Conservation (phyloP, 2,888 invertebrate species). For the Protophormia terraenovae region DNA sequence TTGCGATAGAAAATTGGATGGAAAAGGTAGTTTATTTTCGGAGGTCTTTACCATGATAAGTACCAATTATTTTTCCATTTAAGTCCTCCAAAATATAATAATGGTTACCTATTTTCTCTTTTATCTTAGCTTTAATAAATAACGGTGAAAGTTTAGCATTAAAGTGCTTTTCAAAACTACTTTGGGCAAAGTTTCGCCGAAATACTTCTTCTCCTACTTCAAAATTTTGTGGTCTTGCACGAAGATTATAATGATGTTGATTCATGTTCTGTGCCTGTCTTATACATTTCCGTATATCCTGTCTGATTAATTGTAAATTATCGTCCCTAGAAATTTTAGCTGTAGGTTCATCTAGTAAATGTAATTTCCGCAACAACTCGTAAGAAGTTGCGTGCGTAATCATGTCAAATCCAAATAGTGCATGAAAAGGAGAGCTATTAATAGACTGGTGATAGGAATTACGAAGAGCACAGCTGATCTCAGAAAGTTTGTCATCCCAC, state of each 20-base stretch:
- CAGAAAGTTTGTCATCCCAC: not conserved
- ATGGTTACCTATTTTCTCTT: slow-evolving; percentile 13
- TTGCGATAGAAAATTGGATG: not conserved
- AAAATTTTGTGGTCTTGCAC: slow-evolving; percentile 4
- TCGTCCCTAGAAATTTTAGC: not conserved
- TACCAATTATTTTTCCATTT: not conserved
- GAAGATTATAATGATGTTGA: not conserved
- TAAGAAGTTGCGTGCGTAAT: not conserved
- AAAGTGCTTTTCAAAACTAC: not conserved
- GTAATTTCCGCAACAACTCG: not conserved
- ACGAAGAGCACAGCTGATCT: not conserved
- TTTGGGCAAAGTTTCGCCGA: slow-evolving; percentile 17
- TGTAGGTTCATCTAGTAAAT: not conserved
- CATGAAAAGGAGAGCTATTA: not conserved
- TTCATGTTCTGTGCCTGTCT: slow-evolving; percentile 1
- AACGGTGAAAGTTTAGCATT: slow-evolving; percentile 21
- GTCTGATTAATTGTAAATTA: not conserved
- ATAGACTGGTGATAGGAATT: not conserved
- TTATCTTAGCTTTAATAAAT: slow-evolving; percentile 4
- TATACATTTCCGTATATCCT: not conserved
- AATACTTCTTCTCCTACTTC: slow-evolving; percentile 1
- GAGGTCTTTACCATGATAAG: not conserved
- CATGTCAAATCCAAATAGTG: not conserved
- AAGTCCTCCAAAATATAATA: slow-evolving; percentile 36
- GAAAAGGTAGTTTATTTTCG: not conserved